Percentiles rank a stretch among this genome's conserved stretches.
phyloP scores from a whole-genome alignment of 1,140 invertebrate species.

The Lordiphosa stackelbergi region DNA sequence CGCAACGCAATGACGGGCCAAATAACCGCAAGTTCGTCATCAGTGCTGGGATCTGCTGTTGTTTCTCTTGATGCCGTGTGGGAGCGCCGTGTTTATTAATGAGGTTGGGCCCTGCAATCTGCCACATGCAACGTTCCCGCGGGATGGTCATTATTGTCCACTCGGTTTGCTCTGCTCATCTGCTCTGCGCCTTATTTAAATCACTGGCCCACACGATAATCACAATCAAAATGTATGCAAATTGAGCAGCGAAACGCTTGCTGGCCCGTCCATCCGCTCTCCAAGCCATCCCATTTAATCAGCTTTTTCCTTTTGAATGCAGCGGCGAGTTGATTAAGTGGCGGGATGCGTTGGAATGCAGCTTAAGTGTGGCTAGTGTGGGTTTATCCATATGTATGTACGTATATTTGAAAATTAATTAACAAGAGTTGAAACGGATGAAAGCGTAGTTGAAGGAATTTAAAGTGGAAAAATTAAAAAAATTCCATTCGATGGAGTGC shows the following conservation, averaged over 20 bases:
- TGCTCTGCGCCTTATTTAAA: conserved; percentile 48
- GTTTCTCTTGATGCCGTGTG: conserved; percentile 12
- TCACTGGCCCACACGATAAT: conserved; percentile 61
- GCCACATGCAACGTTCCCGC: conserved; percentile 40
- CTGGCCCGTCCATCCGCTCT: conserved; percentile 6
- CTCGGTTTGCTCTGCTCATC: background rate
- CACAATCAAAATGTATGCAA: conserved; percentile 70
- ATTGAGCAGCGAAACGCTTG: conserved; percentile 44
- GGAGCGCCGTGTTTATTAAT: conserved; percentile 57
- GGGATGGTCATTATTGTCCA: conserved; percentile 19
- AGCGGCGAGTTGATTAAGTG: conserved; percentile 34
- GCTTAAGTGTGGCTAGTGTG: conserved; percentile 8
- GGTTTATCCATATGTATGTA: conserved; percentile 9
- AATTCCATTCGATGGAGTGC: too few species aligned
- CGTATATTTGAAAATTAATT: conserved; percentile 55
- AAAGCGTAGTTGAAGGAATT: conserved; percentile 48
- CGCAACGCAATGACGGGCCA: conserved; percentile 15
- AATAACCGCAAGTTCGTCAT: conserved; percentile 61
- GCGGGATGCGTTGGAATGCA: conserved; percentile 15
- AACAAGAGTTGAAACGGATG: conserved; percentile 44
- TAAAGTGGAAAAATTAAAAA: conserved; percentile 18
- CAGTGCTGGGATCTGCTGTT: conserved; percentile 17
- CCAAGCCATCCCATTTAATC: conserved; percentile 65
- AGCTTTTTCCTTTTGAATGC: conserved; percentile 15
- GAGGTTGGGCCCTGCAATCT: conserved; percentile 50